Evolutionary conservation across 2,113 vertebrate genomes (phyloP), one percentile per base, ranked within the genome.

Genomic region (Ailurus styani): DNA sequence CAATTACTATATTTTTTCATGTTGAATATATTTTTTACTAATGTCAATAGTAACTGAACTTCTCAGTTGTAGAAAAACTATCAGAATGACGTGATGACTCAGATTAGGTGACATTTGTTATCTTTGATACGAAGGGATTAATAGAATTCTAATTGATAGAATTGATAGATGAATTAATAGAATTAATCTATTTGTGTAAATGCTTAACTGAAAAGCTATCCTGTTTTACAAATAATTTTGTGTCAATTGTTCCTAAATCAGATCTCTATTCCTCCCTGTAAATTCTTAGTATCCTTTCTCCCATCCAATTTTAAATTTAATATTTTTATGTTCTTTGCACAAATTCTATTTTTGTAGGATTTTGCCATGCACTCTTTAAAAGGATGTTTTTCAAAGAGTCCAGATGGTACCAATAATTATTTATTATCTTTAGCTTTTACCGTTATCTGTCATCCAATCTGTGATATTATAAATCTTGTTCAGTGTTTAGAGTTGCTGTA

Each of bases 371-470:
- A 97, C 75, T 98, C 90, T 98, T 98, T 91, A 98, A 97, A 98
- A 97, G 77, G 90, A 97, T 0, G 0, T 90, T 98, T 98, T 98
- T 98, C 94, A 96, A 98, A 97, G 79, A 14, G 0, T 97, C 98
- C 98, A 98, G 98, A 98, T 98, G 98, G 98, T 96, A 98, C 97
- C 91, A 97, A 98, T 98, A 98, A 98, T 98, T 98, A 98, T 98
- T 98, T 98, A 99, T 98, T 98, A 98, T 98, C 98, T 98, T 98
- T 98, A 98, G 97, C 95, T 98, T 95, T 95, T 92, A 96, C 91
- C 96, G 98, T 98, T 98, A 98, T 98, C 98, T 95, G 82, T 97
- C 98, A 96, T 87, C 91, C 97, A 98, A 98, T 98, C 98, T 98
- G 98, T 97, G 97, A 98, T 95, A 98, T 97, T 98, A 96, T 98